Evolutionary conservation across 1,140 invertebrate species (phyloP), one percentile per base, ranked within the genome.

Genomic region (Leptinotarsa lineolata): DNA sequence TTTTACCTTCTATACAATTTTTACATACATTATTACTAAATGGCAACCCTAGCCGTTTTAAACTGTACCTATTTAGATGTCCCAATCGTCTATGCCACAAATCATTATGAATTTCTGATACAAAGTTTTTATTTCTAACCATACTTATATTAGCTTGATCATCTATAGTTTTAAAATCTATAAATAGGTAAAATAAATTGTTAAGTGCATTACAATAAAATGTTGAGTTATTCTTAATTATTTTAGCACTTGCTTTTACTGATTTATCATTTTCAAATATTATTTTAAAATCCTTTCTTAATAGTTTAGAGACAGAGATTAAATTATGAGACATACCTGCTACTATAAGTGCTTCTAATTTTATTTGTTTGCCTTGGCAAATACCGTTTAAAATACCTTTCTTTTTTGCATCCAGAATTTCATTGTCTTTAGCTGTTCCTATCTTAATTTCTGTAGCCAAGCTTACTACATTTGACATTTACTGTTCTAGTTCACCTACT

Each of bases 391-490:
- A 15, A 15, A 54, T 54, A 15, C 66, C 66, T 68, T 22, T 45
- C 18, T 71, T 68, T n/a, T 48, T 18, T 15, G 74, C 64, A 46
- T 54, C n/a, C 48, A 74, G 44, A 54, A 54, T 54, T n/a, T 74
- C 66, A 24, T 75, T 15, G 15, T 72, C 72, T 59, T 75, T 74
- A 48, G 74, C 46, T 54, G 46, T 54, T 15, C 46, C 46, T 13
- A 54, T 54, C n/a, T 54, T 54, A 13, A 75, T 64, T 69, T 65
- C 11, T 20, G 18, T 13, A 21, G 58, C 30, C 39, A 73, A 61
- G 21, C 2, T 39, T 68, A 11, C 22, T n/a, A 73, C 58, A 74
- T 75, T 30, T 68, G 39, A 20, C 71, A 68, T 67, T 24, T 22
- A 72, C 45, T 66, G 24, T 67, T 75, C 70, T 30, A 74, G 16